These are phyloP conservation scores for Dendroctonus ponderosae DNA, from an alignment of 1,140 invertebrate species.

Conservation along the genomic window DNA sequence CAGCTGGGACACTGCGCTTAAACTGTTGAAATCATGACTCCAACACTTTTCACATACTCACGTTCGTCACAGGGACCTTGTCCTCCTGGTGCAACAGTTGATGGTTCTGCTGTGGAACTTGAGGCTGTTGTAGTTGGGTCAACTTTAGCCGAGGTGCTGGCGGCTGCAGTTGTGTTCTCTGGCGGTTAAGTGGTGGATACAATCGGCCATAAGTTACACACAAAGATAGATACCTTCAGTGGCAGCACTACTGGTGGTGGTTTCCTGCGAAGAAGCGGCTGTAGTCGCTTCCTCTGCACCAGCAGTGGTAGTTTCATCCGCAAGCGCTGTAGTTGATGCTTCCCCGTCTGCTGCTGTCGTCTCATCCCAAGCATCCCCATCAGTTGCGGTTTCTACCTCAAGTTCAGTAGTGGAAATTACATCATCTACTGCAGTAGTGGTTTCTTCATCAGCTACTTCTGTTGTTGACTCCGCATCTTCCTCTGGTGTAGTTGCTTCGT, in stretches of 20 bases:
- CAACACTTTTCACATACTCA: background rate
- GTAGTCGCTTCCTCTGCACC: background rate
- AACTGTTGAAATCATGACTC: too few species aligned
- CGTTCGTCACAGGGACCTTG: background rate
- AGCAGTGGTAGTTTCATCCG: background rate
- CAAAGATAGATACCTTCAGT: too few species aligned
- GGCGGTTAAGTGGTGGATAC: conserved; percentile 1
- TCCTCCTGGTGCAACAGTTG: conserved; percentile 3
- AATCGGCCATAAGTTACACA: too few species aligned
- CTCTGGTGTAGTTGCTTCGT: conserved; percentile 2
- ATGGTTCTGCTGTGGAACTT: background rate
- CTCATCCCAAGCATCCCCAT: background rate
- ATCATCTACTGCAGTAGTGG: background rate
- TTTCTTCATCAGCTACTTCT: background rate
- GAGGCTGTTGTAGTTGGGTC: background rate
- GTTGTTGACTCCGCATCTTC: background rate
- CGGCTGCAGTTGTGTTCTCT: background rate
- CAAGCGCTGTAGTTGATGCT: conserved; percentile 1
- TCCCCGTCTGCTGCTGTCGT: background rate
- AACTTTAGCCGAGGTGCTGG: background rate
- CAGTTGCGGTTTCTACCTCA: background rate
- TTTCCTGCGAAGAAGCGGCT: too few species aligned
- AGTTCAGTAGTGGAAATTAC: background rate
- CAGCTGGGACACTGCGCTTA: background rate
- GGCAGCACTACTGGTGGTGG: background rate